Base-by-base conservation (phyloP, 2,113 vertebrate species). In the Microcebus tavaratra region DNA sequence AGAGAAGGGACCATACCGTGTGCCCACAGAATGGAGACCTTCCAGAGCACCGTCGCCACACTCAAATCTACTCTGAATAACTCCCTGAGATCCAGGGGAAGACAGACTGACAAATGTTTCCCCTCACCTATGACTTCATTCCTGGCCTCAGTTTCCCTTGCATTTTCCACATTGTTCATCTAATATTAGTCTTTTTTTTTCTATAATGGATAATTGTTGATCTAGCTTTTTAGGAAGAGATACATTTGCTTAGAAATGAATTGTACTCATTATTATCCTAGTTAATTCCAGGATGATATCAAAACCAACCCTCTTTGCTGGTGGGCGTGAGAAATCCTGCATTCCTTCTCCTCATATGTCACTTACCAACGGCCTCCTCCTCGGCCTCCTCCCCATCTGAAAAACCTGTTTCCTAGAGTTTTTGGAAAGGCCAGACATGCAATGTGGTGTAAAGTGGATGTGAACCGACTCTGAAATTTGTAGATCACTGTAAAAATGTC, bases 401-500 rank as follows among this genome's bases (percentile, higher is more conserved):
- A 82, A 91, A 91, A 61, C 5, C 61, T 12, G 50, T 36, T 31
- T 79, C 65, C 42, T 65, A n/a, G 70, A 29, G 29, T 72, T 84
- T 94, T 61, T 81, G 68, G 42, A 90, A 90, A 55, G 57, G 57
- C 5, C 53, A 80, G 85, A 50, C 75, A 45, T 1, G 7, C 7
- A 91, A 27, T 61, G 39, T 39, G 11, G 39, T 39, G 3, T 55
- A 92, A 94, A 91, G 81, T 70, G 70, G 55, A 78, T 48, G 70
- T 6, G 59, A 92, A 93, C 45, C 9, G 48, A 61, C 92, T 92
- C 68, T 88, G 39, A 88, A 83, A 88, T 95, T 84, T 86, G 93
- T 94, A 78, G 72, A 45, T 57, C 91, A n/a, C 53, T 85, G 18
- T 94, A 94, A 97, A 96, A 96, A 85, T 88, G 72, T 78, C 91